Evolutionary conservation across 1,140 invertebrate species (phyloP).

Genomic region (Drosophila kanapiae): DNA sequence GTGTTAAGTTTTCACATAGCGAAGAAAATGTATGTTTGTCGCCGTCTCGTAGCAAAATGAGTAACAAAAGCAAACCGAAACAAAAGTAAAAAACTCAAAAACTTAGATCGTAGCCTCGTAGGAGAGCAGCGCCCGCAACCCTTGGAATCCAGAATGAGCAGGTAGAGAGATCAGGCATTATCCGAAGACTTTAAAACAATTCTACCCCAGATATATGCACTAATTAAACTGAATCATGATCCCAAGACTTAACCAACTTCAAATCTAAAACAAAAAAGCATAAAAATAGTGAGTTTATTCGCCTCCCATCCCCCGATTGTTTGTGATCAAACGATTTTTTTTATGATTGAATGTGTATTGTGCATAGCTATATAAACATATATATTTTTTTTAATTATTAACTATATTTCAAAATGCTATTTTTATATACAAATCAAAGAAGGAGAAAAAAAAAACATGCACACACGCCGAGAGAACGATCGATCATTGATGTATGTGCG

Average conservation of each 20-base stretch:
- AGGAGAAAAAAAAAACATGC: constrained; percentile 19
- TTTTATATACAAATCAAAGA: constrained; percentile 61
- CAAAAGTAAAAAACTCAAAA: constrained; percentile 17
- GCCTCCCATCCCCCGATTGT: constrained; percentile 28
- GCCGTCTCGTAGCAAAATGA: constrained; percentile 48
- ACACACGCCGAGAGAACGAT: constrained; percentile 44
- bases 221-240: constrained; percentile 37
- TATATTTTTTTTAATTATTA: constrained; percentile 64
- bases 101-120: constrained; percentile 32
- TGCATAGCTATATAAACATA: constrained; percentile 36
- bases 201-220: constrained; percentile 19
- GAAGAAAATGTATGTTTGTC: constrained; percentile 50
- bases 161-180: constrained; percentile 14
- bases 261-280: too few relatives aligned
- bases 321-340: constrained; percentile 42
- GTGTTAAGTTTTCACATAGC: constrained; percentile 47
- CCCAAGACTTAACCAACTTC: constrained; percentile 31
- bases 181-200: constrained; percentile 29
- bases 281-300: constrained; percentile 14
- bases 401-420: constrained; percentile 66
- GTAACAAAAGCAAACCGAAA: constrained; percentile 33
- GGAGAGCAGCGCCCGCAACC: too few relatives aligned
- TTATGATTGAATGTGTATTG: constrained; percentile 45
- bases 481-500: constrained; percentile 74
- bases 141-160: too few relatives aligned